Percentiles rank a stretch among this genome's conserved stretches.
These are phyloP conservation scores for Polypedilum vanderplanki DNA, from an alignment of 1,140 invertebrate species.

Conservation along the genomic window DNA sequence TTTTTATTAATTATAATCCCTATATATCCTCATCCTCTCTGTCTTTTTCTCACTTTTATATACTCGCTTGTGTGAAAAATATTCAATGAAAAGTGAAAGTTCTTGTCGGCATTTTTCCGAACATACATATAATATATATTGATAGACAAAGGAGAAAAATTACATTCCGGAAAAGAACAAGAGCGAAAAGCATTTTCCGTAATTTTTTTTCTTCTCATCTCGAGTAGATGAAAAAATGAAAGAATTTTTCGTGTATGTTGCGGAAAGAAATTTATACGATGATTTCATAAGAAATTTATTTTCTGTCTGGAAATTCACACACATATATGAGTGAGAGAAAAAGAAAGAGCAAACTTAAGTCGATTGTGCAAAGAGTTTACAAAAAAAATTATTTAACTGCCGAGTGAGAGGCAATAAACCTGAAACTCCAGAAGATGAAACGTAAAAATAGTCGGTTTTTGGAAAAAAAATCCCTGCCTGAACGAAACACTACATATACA, in stretches of 20 bases:
- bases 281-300: not conserved
- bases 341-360: not conserved
- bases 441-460: not conserved
- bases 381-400: not conserved
- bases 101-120: constrained; percentile 19
- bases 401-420: not conserved
- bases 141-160: not conserved
- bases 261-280: not conserved
- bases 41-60: too few species aligned
- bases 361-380: not conserved
- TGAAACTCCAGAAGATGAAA: not conserved
- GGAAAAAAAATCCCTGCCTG: not conserved
- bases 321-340: not conserved
- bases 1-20: constrained; percentile 14
- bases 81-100: constrained; percentile 28
- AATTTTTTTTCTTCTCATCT: not conserved
- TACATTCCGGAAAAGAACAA: too few species aligned
- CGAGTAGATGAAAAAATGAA: not conserved
- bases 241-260: not conserved
- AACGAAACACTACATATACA: too few species aligned
- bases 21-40: not conserved
- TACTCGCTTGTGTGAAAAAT: not conserved
- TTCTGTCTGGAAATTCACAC: not conserved
- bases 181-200: not conserved
- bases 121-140: not conserved